These are phyloP conservation scores for Alexandromys fortis DNA, from an alignment of 2,113 vertebrate species.

Conservation along the genomic window DNA sequence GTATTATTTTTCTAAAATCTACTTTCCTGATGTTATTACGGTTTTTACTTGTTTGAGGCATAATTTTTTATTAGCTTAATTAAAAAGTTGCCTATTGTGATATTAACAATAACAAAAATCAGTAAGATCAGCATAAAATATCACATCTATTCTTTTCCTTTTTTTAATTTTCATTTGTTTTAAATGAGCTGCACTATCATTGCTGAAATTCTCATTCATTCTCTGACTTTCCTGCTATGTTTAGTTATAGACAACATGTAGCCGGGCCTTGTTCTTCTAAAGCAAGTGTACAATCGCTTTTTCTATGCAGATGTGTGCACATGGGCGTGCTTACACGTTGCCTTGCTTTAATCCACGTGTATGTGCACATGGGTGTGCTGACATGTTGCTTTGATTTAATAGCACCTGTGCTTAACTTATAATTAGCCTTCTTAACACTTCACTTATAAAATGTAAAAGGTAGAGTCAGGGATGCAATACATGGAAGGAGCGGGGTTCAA, in stretches of 20 bases:
- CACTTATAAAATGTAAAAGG: not conserved
- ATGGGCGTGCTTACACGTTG: too few species aligned
- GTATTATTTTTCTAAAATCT: not conserved
- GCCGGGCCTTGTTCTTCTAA: not conserved
- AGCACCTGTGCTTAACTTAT: not conserved
- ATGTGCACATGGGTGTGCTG: not conserved
- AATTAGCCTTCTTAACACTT: not conserved
- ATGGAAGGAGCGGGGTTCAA: not conserved
- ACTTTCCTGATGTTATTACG: not conserved
- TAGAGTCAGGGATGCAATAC: not conserved
- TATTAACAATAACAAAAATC: not conserved
- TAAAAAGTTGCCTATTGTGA: not conserved
- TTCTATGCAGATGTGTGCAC: not conserved
- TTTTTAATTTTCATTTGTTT: not conserved
- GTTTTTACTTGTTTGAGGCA: not conserved
- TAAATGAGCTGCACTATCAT: not conserved
- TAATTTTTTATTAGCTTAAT: not conserved
- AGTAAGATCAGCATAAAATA: not conserved
- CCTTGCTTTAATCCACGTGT: not conserved
- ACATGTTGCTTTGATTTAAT: not conserved
- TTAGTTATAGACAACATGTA: not conserved
- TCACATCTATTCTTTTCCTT: too few species aligned
- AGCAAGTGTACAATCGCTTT: not conserved
- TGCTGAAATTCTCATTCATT: not conserved
- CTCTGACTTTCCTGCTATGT: not conserved